phyloP scores from a whole-genome alignment of 1,140 invertebrate species.

The Onthophagus taurus region DNA sequence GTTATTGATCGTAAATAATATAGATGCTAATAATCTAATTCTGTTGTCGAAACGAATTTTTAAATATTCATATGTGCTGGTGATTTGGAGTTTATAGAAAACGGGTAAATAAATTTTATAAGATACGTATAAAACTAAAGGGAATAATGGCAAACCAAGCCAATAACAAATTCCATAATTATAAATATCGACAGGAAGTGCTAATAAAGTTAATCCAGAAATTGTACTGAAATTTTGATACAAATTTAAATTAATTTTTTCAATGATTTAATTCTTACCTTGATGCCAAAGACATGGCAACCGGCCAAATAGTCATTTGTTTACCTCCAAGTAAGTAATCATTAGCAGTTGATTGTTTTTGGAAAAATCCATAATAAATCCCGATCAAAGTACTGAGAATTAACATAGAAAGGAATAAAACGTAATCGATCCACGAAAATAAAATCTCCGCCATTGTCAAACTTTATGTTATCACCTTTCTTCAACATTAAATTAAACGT shows the following conservation, averaged over 20 bases:
- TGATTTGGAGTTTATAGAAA: slow-evolving; percentile 65
- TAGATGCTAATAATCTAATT: slow-evolving; percentile 48
- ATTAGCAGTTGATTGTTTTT: slow-evolving; percentile 59
- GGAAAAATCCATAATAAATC: slow-evolving; percentile 65
- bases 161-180: slow-evolving; percentile 51
- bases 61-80: slow-evolving; percentile 63
- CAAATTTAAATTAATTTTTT: background rate
- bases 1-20: slow-evolving; percentile 42
- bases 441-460: slow-evolving; percentile 1
- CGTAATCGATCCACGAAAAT: slow-evolving; percentile 36
- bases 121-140: slow-evolving; percentile 50
- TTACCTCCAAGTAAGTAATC: slow-evolving; percentile 73
- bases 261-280: slow-evolving; percentile 25
- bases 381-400: slow-evolving; percentile 59
- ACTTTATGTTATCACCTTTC: background rate
- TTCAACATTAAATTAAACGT: background rate
- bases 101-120: slow-evolving; percentile 50
- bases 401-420: slow-evolving; percentile 53
- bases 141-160: slow-evolving; percentile 49
- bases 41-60: slow-evolving; percentile 43
- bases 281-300: slow-evolving; percentile 59
- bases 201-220: slow-evolving; percentile 71
- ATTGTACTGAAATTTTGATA: slow-evolving; percentile 51
- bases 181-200: slow-evolving; percentile 72
- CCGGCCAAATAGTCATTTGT: slow-evolving; percentile 63